A percentile compares a stretch with the other conserved stretches of the same genome.
Conservation (phyloP, 2,113 vertebrate genomes). For the Pomatostomus ruficeps region DNA sequence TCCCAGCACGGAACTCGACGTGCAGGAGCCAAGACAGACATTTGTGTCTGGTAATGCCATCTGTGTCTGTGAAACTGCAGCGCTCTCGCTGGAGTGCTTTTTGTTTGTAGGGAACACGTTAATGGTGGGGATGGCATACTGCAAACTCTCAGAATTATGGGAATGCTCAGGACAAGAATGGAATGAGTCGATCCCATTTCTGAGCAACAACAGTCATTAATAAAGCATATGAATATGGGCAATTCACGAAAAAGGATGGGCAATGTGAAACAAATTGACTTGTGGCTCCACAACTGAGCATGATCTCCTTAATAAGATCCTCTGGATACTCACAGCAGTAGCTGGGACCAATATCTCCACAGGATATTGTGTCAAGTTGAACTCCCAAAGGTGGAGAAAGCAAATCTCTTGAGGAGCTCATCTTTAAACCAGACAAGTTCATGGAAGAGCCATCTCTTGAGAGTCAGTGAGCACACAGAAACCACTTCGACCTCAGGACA, state of each 20-base stretch:
- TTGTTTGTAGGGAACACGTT: conserved; percentile 48
- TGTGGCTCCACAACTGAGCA: background rate
- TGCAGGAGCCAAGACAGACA: conserved; percentile 64
- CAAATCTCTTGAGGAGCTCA: background rate
- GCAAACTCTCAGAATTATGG: background rate
- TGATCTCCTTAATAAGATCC: background rate
- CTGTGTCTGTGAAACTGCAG: conserved; percentile 52
- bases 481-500: background rate
- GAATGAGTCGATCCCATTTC: background rate
- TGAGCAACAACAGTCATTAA: background rate
- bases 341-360: background rate
- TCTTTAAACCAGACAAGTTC: background rate
- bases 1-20: conserved; percentile 58
- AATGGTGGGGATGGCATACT: conserved; percentile 11
- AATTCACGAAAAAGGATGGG: background rate
- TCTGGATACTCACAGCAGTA: background rate
- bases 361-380: background rate
- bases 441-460: background rate
- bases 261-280: background rate
- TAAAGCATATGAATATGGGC: background rate
- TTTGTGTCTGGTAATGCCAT: conserved; percentile 64
- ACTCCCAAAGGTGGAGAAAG: background rate
- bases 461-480: background rate
- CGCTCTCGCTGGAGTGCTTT: conserved; percentile 45
- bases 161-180: background rate